Evolutionary conservation across 2,888 invertebrate species (phyloP), one percentile per base, ranked within the genome.

Genomic region (Melinaea marsaeus): DNA sequence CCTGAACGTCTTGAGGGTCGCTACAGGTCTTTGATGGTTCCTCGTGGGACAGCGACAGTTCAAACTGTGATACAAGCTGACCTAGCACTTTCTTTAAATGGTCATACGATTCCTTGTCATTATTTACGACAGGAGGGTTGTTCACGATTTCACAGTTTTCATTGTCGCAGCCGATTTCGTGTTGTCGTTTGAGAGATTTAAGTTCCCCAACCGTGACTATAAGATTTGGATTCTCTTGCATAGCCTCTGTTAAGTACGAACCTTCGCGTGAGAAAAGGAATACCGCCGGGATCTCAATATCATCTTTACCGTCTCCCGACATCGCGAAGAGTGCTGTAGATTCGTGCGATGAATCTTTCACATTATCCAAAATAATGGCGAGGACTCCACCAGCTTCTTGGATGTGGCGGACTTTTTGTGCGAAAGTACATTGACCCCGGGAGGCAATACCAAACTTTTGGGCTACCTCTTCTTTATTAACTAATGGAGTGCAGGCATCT

Each of bases 371-470:
- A 48, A 99, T 95, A 74, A 99, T 95, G 22, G 96, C 96, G 32
- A 95, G 96, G 46, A 94, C 87, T 0, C 96, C 98, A 13, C 98
- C 98, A 4, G 95, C 94, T 61, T 92, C 91, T 88, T 98, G 95
- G 46, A 97, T 92, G 73, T 93, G 91, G 60, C 97, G 92, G 2
- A 96, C 98, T 91, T 99, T 99, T 60, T 98, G 97, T 2, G 98
- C 94, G 83, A 98, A 99, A 91, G 98, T 98, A 84, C 99, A 99
- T 73, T 95, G 95, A 1, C 99, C 98, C 34, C 99, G 93, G 78
- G 95, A 94, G 64, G 97, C 94, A n/a, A 99, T 89, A 0, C 93
- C 96, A 72, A 99, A 95, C 75, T 94, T 95, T 0, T 95, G 95
- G 46, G 84, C 82, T 0, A 97, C 79, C 7, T 91, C 84, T 0